These are phyloP conservation scores for Philaenus spumarius DNA, from an alignment of 1,140 invertebrate genomes.

Conservation along the genomic window DNA sequence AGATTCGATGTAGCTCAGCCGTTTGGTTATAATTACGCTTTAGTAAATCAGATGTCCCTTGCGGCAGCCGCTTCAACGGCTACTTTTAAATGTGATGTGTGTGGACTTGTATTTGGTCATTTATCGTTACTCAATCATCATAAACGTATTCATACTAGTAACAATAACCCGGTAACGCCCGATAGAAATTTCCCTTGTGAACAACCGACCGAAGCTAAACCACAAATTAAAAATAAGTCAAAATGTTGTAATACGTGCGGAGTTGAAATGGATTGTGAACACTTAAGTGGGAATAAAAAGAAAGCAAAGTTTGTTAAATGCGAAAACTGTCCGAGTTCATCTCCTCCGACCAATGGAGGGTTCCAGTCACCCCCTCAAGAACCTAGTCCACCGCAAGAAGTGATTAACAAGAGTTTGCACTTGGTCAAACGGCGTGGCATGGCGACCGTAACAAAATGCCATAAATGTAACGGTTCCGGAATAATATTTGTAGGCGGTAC, in stretches of 20 bases:
- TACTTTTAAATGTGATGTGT: conserved; percentile 79
- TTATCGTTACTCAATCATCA: conserved; percentile 70
- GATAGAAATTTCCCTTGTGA: conserved; percentile 32
- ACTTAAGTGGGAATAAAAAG: conserved; percentile 33
- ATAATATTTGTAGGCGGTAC: conserved; percentile 66
- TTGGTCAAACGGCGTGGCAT: conserved; percentile 74
- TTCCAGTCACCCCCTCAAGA: conserved; percentile 5
- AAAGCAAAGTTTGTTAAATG: conserved; percentile 34
- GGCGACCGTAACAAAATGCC: conserved; percentile 75
- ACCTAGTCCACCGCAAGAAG: conserved; percentile 7
- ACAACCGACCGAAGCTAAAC: conserved; percentile 32
- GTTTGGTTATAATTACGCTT: conserved; percentile 46
- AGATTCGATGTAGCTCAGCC: conserved; percentile 48
- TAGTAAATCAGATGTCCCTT: conserved; percentile 50
- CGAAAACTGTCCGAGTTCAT: conserved; percentile 26
- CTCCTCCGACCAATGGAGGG: background rate
- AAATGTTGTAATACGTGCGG: conserved; percentile 44
- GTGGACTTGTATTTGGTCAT: conserved; percentile 73
- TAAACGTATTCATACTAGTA: conserved; percentile 61
- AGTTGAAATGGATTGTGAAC: conserved; percentile 39
- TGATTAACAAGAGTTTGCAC: conserved; percentile 55
- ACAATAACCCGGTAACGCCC: conserved; percentile 26
- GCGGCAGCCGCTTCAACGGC: conserved; percentile 62
- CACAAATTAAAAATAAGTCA: conserved; percentile 28
- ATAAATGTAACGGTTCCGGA: conserved; percentile 79